Base-by-base conservation (phyloP, 1,140 invertebrate species). In the Probaryconus sp. region DNA sequence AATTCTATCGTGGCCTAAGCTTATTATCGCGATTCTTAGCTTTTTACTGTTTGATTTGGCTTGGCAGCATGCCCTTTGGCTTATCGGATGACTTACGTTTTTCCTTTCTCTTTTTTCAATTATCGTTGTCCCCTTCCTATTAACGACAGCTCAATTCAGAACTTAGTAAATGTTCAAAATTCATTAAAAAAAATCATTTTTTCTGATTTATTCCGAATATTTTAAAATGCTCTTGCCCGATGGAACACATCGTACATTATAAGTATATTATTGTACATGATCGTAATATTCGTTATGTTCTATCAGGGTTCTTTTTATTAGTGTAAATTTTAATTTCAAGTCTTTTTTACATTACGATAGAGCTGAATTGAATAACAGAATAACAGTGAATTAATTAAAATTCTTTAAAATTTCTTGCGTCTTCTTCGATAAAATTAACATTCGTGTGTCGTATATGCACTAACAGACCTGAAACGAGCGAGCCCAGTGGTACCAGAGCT, bases 401-500 rank as follows among this genome's bases (percentile, higher is more conserved):
- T 0, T 24, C 30, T 58, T 43, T 11, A 33, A 13, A 17, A 26
- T 58, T 40, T 60, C 40, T 53, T 56, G 42, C 38, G 38, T 71
- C 50, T 68, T 63, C 68, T 50, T 10, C 40, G 18, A 75, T 51
- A 5, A 70, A 48, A 80, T 82, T 85, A 83, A 85, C 82, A 81
- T 76, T 60, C 65, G 78, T 79, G 67, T 82, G 77, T 77, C 76
- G 63, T 85, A 80, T 86, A 78, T 86, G 84, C 78, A 83, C 83
- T 86, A 83, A 85, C 84, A 88, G 86, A 87, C 87, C 82, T 89
- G 81, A 89, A 88, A 85, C 83, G 88, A 84, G 82, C 85, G 80
- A 87, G 85, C 78, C 86, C 86, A 87, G 86, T 88, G 86, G 86
- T 88, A 88, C 81, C 86, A 77, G 86, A 87, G 81, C 82, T 86